A percentile compares a stretch with the other conserved stretches of the same genome.
phyloP scores from a whole-genome alignment of 2,888 invertebrate species.

The Nudaria mundana region DNA sequence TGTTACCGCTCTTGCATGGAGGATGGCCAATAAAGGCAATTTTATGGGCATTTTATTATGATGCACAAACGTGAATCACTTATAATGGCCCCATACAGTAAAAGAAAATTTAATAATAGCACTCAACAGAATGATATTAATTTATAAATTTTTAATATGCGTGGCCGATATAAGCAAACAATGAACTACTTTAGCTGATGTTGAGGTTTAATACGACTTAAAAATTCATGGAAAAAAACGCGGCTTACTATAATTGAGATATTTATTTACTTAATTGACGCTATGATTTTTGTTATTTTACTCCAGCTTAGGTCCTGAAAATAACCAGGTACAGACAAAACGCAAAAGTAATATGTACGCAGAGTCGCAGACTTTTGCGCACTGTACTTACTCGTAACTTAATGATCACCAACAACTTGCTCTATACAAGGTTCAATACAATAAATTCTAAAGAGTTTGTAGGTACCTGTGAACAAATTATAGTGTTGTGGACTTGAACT shows the following conservation, averaged over 20 bases:
- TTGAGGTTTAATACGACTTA: conserved; percentile 22
- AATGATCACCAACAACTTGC: too few relatives aligned
- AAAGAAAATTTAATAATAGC: conserved; percentile 51
- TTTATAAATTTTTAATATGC: conserved; percentile 46
- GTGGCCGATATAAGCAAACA: conserved; percentile 36
- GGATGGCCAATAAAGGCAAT: conserved; percentile 74
- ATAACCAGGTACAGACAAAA: too few relatives aligned
- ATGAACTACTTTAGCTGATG: conserved; percentile 37
- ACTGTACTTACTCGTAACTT: too few relatives aligned
- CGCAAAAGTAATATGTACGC: too few relatives aligned
- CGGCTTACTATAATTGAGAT: conserved; percentile 24
- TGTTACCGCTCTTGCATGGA: conserved; percentile 69
- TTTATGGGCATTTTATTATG: conserved; percentile 78
- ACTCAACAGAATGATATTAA: conserved; percentile 52
- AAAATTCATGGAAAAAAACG: conserved; percentile 36
- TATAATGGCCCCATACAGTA: conserved; percentile 54
- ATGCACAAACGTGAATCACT: conserved; percentile 76
- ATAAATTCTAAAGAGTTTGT: too few relatives aligned
- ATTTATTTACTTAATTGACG: too few relatives aligned
- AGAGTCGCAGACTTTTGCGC: too few relatives aligned
- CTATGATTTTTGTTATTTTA: too few relatives aligned
- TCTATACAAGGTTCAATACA: too few relatives aligned
- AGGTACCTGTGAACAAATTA: too few relatives aligned
- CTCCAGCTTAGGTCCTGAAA: too few relatives aligned
- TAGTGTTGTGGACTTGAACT: too few relatives aligned